A percentile compares a stretch with the other conserved stretches of the same genome.
These are phyloP conservation scores for Pammene aurita DNA, from an alignment of 2,888 invertebrate genomes.

Conservation along the genomic window DNA sequence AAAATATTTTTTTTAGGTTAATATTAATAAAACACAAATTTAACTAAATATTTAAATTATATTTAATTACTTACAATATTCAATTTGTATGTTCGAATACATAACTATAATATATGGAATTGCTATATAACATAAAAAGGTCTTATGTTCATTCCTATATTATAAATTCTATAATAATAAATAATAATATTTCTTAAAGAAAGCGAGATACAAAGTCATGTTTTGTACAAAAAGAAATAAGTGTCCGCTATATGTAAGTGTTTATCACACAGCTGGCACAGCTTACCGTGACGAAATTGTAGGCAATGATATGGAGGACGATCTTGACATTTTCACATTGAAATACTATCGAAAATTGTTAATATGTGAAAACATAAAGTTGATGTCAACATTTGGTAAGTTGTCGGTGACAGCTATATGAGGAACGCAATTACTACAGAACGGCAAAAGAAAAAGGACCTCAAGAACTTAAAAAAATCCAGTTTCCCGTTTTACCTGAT, in stretches of 20 bases:
- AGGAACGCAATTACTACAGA: too few species aligned
- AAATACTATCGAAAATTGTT: too few species aligned
- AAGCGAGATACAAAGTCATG: not conserved
- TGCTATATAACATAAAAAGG: not conserved
- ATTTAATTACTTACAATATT: constrained; percentile 28
- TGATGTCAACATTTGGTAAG: too few species aligned
- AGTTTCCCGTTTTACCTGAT: not conserved
- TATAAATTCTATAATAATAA: not conserved
- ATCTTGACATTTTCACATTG: too few species aligned
- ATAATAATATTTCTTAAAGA: not conserved
- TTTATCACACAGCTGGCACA: too few species aligned
- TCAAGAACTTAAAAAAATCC: not conserved
- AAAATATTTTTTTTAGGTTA: too few species aligned
- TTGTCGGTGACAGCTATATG: too few species aligned
- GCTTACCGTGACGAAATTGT: too few species aligned
- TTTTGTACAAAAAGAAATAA: not conserved
- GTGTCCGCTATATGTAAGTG: too few species aligned
- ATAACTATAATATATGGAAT: not conserved
- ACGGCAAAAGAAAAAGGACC: too few species aligned
- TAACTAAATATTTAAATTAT: constrained; percentile 25
- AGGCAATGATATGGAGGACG: too few species aligned
- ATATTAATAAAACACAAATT: constrained; percentile 28
- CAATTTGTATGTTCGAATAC: constrained; percentile 11
- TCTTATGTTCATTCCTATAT: not conserved
- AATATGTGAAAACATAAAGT: too few species aligned